Evolutionary conservation across 2,113 vertebrate species (phyloP).

Genomic region (Pseudorasbora parva): DNA sequence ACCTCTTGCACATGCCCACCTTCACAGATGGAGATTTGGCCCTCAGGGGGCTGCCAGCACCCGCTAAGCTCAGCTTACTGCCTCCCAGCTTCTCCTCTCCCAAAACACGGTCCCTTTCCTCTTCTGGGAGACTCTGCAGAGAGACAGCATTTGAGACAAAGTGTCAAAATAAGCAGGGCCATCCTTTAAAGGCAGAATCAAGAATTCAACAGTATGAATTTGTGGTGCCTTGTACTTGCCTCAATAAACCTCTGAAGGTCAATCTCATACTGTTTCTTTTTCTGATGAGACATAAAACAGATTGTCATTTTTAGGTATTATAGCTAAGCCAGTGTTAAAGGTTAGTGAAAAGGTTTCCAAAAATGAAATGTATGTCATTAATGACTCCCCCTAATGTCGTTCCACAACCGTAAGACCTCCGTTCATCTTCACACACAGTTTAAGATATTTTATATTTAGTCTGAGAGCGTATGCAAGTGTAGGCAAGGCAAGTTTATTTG

Average conservation of each 20-base stretch:
- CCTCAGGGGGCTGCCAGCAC: slow-evolving; percentile 67
- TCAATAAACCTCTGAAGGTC: slow-evolving; percentile 81
- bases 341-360: no score
- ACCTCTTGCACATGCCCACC: slow-evolving; percentile 55
- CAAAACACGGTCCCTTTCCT: slow-evolving; percentile 76
- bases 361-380: no score
- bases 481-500: no score
- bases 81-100: slow-evolving; percentile 77
- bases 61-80: slow-evolving; percentile 51
- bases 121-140: slow-evolving; percentile 76
- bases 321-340: no score
- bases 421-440: no score
- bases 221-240: slow-evolving; percentile 61
- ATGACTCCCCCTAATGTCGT: no score
- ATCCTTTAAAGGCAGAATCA: neutral
- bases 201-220: neutral
- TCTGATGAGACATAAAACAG: slow-evolving; percentile 62
- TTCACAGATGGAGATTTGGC: slow-evolving; percentile 71
- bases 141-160: neutral
- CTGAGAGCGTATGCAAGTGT: no score
- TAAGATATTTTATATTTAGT: no score
- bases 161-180: neutral
- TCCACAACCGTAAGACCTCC: no score
- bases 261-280: slow-evolving; percentile 81
- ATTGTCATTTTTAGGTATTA: neutral